phyloP scores from a whole-genome alignment of 2,888 invertebrate species.

The Orchesellides sinensis region DNA sequence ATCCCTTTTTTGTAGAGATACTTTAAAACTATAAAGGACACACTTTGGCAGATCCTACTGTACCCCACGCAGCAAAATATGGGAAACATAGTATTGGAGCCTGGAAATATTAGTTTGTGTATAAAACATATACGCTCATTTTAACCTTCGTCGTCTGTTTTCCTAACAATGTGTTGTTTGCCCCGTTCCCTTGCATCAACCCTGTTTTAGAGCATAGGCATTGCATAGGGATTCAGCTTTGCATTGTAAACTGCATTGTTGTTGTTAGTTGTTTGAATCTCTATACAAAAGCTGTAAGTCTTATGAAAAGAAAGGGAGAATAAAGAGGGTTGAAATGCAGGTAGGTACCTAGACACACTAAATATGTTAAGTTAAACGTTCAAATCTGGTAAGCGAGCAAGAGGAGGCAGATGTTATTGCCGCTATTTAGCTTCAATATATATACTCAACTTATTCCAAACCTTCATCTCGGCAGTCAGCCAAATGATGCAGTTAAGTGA shows the following conservation, averaged over 20 bases:
- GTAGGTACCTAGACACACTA: constrained; percentile 33
- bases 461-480: constrained; percentile 71
- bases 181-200: constrained; percentile 24
- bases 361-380: neutral
- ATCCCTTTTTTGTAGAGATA: constrained; percentile 28
- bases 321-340: neutral
- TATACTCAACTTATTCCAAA: constrained; percentile 51
- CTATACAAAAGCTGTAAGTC: constrained; percentile 3
- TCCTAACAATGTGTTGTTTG: constrained; percentile 32
- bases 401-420: constrained; percentile 12
- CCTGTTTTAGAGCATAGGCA: neutral
- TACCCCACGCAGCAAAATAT: neutral
- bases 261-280: constrained; percentile 27
- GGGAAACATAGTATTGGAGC: neutral
- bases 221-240: neutral
- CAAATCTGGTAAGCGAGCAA: neutral
- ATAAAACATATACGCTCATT: constrained; percentile 13
- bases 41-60: neutral
- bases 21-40: constrained; percentile 10
- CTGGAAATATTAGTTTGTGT: neutral
- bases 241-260: constrained; percentile 34
- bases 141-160: constrained; percentile 38
- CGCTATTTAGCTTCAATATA: constrained; percentile 9
- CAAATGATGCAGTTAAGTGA: constrained; percentile 68
- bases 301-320: constrained; percentile 30